phyloP scores from a whole-genome alignment of 2,888 invertebrate genomes.

The Scrobipalpa costella region DNA sequence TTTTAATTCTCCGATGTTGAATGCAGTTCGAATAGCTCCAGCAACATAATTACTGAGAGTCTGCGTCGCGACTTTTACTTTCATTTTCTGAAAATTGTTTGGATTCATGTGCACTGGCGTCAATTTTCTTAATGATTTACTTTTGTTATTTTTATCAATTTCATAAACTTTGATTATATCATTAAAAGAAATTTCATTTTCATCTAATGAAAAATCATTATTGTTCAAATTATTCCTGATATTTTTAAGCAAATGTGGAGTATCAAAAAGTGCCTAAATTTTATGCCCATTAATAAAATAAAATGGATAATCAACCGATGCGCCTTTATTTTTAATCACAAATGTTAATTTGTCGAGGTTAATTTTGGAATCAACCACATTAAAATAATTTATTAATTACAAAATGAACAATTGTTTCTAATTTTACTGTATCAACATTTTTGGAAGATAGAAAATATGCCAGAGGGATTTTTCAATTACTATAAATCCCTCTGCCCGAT shows the following conservation, averaged over 20 bases:
- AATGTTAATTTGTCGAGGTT: too few relatives aligned
- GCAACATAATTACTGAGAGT: neutral
- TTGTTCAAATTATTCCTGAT: constrained; percentile 30
- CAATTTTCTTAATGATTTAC: constrained; percentile 13
- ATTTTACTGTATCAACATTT: neutral
- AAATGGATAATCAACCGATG: constrained; percentile 11
- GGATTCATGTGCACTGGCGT: constrained; percentile 2
- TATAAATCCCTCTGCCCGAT: too few relatives aligned
- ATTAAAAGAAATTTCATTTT: neutral
- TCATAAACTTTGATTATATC: constrained; percentile 16
- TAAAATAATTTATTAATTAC: constrained; percentile 9
- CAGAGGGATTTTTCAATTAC: neutral
- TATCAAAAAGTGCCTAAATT: constrained; percentile 29
- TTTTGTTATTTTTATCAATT: constrained; percentile 16
- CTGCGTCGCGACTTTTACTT: neutral
- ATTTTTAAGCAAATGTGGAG: constrained; percentile 34
- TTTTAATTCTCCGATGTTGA: neutral
- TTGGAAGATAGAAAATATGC: neutral
- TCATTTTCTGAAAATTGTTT: constrained; percentile 5
- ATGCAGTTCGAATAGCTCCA: neutral
- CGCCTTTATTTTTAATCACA: too few relatives aligned
- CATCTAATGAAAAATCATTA: neutral
- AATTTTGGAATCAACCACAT: neutral
- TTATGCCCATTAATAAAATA: constrained; percentile 28
- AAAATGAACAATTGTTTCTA: neutral